phyloP scores from a whole-genome alignment of 2,797 vertebrate genomes.

The Emys orbicularis region DNA sequence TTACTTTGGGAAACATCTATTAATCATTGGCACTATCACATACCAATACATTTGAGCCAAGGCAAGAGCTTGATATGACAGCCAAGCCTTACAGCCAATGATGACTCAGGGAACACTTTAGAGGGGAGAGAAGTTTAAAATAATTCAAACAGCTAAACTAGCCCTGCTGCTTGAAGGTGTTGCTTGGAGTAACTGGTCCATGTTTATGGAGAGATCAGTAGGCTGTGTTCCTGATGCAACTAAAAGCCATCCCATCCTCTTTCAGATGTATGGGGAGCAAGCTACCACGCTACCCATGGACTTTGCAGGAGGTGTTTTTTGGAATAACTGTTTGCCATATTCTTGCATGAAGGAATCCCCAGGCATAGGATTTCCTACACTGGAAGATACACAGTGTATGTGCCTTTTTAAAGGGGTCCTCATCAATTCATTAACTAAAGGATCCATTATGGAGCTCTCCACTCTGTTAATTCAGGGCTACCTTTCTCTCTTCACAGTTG shows the following conservation, averaged over 20 bases:
- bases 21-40: neutral
- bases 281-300: neutral
- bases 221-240: neutral
- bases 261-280: neutral
- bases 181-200: neutral
- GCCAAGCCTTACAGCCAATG: fast-evolving
- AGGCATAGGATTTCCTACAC: neutral
- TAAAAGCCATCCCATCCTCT: neutral
- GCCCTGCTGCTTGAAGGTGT: neutral
- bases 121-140: neutral
- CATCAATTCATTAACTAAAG: neutral
- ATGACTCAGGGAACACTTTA: neutral
- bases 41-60: neutral
- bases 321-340: neutral
- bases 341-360: neutral
- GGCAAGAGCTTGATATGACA: neutral
- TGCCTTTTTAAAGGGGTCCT: neutral
- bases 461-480: neutral
- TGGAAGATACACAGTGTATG: neutral
- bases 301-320: neutral
- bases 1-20: neutral
- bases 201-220: neutral
- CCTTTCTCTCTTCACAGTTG: neutral
- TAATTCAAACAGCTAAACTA: neutral
- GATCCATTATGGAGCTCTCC: neutral